phyloP scores from a whole-genome alignment of 2,797 vertebrate genomes.

The Poecilia wingei region DNA sequence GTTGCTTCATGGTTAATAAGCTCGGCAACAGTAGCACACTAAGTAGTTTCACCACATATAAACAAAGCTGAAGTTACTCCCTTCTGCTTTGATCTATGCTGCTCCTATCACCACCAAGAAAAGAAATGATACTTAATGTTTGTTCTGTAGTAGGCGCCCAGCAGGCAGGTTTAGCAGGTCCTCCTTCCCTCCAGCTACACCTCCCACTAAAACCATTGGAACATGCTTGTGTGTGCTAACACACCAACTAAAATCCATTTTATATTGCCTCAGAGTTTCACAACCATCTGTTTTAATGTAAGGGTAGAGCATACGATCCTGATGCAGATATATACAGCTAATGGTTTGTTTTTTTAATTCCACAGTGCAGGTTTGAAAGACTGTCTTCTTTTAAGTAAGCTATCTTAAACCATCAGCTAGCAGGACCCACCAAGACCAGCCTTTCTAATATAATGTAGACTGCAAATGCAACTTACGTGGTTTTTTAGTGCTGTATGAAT shows the following conservation, averaged over 20 bases:
- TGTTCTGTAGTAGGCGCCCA: constrained; percentile 12
- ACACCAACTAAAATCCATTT: constrained; percentile 15
- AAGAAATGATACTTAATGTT: constrained; percentile 14
- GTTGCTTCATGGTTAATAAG: constrained; percentile 4
- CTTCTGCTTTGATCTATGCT: constrained; percentile 27
- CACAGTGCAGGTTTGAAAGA: constrained; percentile 28
- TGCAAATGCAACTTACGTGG: not conserved
- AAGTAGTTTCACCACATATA: constrained; percentile 14
- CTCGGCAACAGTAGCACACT: not conserved
- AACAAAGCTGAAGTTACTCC: not conserved
- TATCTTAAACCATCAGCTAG: constrained; percentile 11
- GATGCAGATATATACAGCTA: constrained; percentile 1
- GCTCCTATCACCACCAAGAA: constrained; percentile 19
- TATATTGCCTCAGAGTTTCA: not conserved
- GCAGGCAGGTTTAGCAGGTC: constrained; percentile 60
- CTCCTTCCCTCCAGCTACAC: constrained; percentile 30
- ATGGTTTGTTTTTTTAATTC: constrained; percentile 3
- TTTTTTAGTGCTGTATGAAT: not conserved
- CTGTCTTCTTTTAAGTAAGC: constrained; percentile 42
- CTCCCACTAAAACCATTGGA: constrained; percentile 14
- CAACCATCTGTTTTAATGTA: not conserved
- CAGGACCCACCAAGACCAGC: constrained; percentile 6
- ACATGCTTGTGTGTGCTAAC: constrained; percentile 31
- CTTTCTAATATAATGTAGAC: not conserved
- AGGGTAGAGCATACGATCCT: not conserved